Percentiles rank a stretch among this genome's conserved stretches.
These are phyloP conservation scores for Vicugna pacos DNA, from an alignment of 2,113 vertebrate species.

Conservation along the genomic window DNA sequence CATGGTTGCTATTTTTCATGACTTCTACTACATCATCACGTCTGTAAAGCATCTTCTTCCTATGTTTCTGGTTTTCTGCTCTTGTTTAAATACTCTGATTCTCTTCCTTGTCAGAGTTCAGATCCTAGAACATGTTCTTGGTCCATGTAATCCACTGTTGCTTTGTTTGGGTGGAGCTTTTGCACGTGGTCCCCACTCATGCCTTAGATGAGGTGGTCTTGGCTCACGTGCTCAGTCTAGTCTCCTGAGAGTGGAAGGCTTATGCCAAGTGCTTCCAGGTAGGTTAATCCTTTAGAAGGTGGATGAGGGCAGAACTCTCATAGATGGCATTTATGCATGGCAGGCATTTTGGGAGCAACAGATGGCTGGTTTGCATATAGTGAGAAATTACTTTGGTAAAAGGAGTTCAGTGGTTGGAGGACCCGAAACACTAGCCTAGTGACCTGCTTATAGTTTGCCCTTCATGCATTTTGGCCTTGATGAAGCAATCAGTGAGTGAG, in stretches of 20 bases:
- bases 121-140: not conserved
- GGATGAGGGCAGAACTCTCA: too few species aligned
- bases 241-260: not conserved
- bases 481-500: not conserved
- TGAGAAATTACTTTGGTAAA: not conserved
- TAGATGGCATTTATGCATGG: not conserved
- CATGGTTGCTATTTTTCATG: not conserved
- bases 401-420: not conserved
- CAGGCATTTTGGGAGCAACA: not conserved
- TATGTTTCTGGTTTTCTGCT: not conserved
- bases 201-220: not conserved
- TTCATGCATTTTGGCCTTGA: not conserved
- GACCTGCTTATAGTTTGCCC: not conserved
- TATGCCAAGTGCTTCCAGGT: not conserved
- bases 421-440: too few species aligned
- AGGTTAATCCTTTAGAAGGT: not conserved
- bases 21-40: not conserved
- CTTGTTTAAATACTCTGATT: not conserved
- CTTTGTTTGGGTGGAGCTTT: not conserved
- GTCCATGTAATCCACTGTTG: not conserved
- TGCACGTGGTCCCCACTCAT: accelerated
- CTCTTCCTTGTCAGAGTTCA: not conserved
- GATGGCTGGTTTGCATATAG: not conserved
- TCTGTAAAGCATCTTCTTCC: not conserved
- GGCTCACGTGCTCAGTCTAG: not conserved